phyloP scores from a whole-genome alignment of 1,140 invertebrate species.

The Heliconius hermathena region DNA sequence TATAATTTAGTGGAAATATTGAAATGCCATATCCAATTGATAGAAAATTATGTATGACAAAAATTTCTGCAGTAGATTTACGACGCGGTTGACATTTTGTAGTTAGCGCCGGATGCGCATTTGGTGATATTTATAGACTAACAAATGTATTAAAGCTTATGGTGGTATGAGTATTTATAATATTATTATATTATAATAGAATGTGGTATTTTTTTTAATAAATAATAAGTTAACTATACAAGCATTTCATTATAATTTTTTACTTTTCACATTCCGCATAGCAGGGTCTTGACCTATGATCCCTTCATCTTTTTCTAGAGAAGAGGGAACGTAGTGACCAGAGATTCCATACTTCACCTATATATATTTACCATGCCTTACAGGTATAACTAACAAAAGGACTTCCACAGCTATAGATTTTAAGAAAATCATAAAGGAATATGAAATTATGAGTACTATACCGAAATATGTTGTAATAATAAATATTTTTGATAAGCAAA shows the following conservation, averaged over 20 bases:
- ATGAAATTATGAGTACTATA: not conserved
- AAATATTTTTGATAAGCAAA: not conserved
- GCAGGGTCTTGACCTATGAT: too few relatives aligned
- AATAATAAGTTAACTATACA: too few relatives aligned
- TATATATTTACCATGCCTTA: too few relatives aligned
- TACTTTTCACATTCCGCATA: too few relatives aligned
- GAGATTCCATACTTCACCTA: too few relatives aligned
- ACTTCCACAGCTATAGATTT: too few relatives aligned
- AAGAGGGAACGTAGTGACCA: too few relatives aligned
- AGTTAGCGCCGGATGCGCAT: slow-evolving; percentile 49
- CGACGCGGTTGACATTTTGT: slow-evolving; percentile 62
- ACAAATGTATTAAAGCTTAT: slow-evolving; percentile 19
- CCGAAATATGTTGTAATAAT: not conserved
- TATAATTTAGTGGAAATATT: not conserved
- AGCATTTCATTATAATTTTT: too few relatives aligned
- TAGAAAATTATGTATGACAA: slow-evolving; percentile 25
- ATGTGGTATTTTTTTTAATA: not conserved
- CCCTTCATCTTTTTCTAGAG: too few relatives aligned
- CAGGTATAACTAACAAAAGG: too few relatives aligned
- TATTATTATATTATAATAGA: not conserved
- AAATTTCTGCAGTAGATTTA: slow-evolving; percentile 50
- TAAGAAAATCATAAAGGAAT: too few relatives aligned
- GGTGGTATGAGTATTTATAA: not conserved
- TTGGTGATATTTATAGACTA: slow-evolving; percentile 43
- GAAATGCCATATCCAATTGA: slow-evolving; percentile 43